Conservation (phyloP, 2,113 vertebrate genomes). For the Heloderma charlesbogerti region DNA sequence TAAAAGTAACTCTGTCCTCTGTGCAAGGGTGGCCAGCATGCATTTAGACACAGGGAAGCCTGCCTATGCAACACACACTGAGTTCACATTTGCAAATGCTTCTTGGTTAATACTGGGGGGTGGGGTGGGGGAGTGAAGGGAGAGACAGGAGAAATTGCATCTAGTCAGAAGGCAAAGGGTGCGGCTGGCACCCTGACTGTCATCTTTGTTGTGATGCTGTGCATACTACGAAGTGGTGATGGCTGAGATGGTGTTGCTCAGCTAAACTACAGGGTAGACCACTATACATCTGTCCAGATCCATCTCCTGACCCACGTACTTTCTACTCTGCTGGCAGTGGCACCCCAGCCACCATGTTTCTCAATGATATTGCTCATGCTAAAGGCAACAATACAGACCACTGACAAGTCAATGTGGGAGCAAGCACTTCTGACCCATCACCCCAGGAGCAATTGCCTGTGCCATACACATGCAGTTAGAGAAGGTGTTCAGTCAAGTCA, state of each 20-base stretch:
- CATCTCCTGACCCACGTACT: background rate
- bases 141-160: background rate
- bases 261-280: background rate
- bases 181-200: background rate
- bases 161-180: background rate
- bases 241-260: too few relatives aligned
- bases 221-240: background rate
- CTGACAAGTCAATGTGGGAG: background rate
- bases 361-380: background rate
- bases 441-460: background rate
- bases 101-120: background rate
- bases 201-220: background rate
- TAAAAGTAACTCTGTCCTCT: background rate
- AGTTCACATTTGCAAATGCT: background rate
- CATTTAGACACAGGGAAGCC: background rate
- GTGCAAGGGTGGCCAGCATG: background rate
- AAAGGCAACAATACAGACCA: background rate
- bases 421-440: background rate
- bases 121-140: background rate
- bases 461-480: background rate
- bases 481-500: background rate
- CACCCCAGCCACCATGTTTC: background rate
- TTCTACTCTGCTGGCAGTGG: background rate
- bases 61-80: background rate
- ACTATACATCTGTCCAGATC: background rate